A percentile compares a stretch with the other conserved stretches of the same genome.
Evolutionary conservation across 2,113 vertebrate species (phyloP).

Genomic region (Rhipidura dahli): DNA sequence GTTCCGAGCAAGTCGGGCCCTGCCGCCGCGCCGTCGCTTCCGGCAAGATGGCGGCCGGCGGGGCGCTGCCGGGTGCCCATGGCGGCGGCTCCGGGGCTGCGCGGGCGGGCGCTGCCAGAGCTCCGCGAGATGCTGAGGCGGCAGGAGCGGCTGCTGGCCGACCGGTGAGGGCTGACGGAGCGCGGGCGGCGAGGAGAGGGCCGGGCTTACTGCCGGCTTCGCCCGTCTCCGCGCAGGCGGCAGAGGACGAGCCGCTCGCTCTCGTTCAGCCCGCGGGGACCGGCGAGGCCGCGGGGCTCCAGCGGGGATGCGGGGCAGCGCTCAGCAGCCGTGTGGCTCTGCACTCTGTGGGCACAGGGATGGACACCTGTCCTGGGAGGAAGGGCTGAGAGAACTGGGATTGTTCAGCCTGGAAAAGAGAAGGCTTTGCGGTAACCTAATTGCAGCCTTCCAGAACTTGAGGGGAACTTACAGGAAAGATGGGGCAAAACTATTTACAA

Average conservation of each 20-base stretch:
- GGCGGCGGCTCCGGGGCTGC: constrained; percentile 38
- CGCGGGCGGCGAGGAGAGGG: not conserved
- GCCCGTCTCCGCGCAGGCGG: not conserved
- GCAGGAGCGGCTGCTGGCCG: constrained; percentile 84
- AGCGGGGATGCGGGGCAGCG: not conserved
- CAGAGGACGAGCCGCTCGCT: not conserved
- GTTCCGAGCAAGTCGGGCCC: not conserved
- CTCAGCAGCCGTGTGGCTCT: not conserved
- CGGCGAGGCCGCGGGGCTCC: not conserved
- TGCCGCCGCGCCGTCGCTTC: constrained; percentile 26
- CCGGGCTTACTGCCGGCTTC: not conserved
- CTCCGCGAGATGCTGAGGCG: constrained; percentile 83
- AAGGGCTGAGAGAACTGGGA: not conserved
- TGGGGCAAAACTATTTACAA: not conserved
- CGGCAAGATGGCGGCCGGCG: constrained; percentile 67
- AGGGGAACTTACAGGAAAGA: not conserved
- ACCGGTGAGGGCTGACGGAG: constrained; percentile 75
- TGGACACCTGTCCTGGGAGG: not conserved
- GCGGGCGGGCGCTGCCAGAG: constrained; percentile 73
- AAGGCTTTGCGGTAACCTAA: not conserved
- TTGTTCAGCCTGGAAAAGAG: not conserved
- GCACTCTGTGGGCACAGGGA: not conserved
- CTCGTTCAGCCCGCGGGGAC: not conserved
- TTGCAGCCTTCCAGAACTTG: too few species aligned
- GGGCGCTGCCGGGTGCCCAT: not conserved